Percentiles rank a stretch among this genome's conserved stretches.
Evolutionary conservation across 2,113 vertebrate species (phyloP).

Genomic region (Syngnathus typhle): DNA sequence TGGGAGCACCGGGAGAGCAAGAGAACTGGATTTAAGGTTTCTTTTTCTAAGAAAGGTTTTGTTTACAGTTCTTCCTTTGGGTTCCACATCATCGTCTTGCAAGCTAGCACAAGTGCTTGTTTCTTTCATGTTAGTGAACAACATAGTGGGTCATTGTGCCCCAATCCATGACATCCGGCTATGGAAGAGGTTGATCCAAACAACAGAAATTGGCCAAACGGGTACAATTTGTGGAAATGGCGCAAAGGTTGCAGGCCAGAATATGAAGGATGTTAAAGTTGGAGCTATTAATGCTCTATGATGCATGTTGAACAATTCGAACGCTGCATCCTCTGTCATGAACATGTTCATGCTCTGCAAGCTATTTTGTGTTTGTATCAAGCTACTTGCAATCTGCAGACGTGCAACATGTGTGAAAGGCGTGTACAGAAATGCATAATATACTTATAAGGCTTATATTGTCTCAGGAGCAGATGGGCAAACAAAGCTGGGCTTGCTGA

Average conservation of each 20-base stretch:
- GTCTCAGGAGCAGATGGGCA: constrained; percentile 45
- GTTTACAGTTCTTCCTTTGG: not conserved
- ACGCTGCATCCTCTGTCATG: not conserved
- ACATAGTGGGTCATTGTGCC: constrained; percentile 25
- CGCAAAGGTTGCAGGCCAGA: not conserved
- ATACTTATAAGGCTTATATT: constrained; percentile 17
- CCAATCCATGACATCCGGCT: constrained; percentile 6
- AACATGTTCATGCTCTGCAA: not conserved
- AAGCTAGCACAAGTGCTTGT: not conserved
- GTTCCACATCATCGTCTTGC: not conserved
- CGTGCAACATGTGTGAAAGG: constrained; percentile 41
- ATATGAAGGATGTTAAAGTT: not conserved
- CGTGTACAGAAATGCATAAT: constrained; percentile 20
- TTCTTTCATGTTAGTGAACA: constrained; percentile 21
- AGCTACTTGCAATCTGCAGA: not conserved
- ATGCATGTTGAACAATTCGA: constrained; percentile 18
- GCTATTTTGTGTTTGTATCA: not conserved
- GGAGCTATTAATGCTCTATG: constrained; percentile 13
- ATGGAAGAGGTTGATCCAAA: constrained; percentile 27
- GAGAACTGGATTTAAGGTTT: not conserved
- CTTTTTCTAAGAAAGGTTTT: not conserved
- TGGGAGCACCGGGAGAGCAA: not conserved
- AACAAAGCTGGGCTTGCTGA: constrained; percentile 32
- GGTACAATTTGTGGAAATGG: not conserved
- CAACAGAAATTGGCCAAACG: not conserved